These are phyloP conservation scores for Theristicus caerulescens DNA, from an alignment of 2,113 vertebrate species.

Conservation along the genomic window DNA sequence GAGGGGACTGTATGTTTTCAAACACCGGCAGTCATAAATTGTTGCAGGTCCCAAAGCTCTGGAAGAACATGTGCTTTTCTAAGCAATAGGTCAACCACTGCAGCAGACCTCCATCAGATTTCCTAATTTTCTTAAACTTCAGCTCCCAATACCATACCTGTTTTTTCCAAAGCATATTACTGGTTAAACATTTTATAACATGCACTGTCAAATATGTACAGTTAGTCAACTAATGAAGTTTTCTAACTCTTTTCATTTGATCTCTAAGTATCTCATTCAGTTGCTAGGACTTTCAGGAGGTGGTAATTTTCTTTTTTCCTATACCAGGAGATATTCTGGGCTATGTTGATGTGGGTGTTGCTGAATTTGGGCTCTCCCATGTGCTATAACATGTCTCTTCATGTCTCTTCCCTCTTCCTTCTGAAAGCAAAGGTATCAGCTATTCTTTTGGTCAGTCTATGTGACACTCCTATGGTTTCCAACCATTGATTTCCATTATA, in stretches of 20 bases:
- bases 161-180: not conserved
- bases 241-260: not conserved
- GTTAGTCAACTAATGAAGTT: not conserved
- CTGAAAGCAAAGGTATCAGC: not conserved
- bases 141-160: not conserved
- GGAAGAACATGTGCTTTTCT: accelerated
- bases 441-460: not conserved
- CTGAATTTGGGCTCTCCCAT: not conserved
- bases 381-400: not conserved
- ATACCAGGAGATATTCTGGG: not conserved
- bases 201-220: not conserved
- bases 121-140: not conserved
- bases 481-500: not conserved
- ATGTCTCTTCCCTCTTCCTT: not conserved
- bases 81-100: not conserved
- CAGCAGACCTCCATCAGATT: not conserved
- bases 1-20: not conserved
- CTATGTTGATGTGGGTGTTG: not conserved
- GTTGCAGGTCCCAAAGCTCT: not conserved
- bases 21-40: too few relatives aligned
- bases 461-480: not conserved
- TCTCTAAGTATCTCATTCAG: not conserved
- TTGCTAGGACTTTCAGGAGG: not conserved
- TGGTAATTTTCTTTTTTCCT: not conserved
- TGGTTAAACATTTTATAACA: not conserved